These are phyloP conservation scores for Pangasius djambal DNA, from an alignment of 2,797 vertebrate species.

Conservation along the genomic window DNA sequence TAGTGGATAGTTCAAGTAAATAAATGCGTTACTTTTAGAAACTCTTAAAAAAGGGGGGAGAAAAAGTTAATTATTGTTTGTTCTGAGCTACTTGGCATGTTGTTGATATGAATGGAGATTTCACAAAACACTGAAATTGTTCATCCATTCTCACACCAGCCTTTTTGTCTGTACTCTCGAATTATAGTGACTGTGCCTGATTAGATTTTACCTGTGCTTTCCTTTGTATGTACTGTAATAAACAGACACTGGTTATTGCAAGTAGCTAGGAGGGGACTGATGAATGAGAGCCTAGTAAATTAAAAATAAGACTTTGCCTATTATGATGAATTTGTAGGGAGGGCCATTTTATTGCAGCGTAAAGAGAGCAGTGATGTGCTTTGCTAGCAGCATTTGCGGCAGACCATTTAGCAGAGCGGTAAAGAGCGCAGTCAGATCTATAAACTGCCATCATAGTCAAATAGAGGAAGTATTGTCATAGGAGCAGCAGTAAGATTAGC, in stretches of 20 bases:
- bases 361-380: not conserved
- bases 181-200: not conserved
- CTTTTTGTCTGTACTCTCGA: not conserved
- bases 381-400: not conserved
- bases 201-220: not conserved
- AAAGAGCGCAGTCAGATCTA: not conserved
- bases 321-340: not conserved
- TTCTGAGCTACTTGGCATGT: not conserved
- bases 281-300: not conserved
- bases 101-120: not conserved
- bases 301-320: not conserved
- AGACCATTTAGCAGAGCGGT: too few species aligned
- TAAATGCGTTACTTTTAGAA: not conserved
- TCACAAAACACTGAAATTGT: not conserved
- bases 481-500: too few species aligned
- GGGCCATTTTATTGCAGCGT: not conserved
- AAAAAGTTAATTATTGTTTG: not conserved
- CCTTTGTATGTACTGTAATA: not conserved
- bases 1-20: not conserved
- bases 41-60: not conserved
- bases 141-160: not conserved
- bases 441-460: not conserved
- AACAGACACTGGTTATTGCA: not conserved
- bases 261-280: not conserved
- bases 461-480: not conserved